Evolutionary conservation across 2,113 vertebrate species (phyloP).

Genomic region (Oceanodroma tethys): DNA sequence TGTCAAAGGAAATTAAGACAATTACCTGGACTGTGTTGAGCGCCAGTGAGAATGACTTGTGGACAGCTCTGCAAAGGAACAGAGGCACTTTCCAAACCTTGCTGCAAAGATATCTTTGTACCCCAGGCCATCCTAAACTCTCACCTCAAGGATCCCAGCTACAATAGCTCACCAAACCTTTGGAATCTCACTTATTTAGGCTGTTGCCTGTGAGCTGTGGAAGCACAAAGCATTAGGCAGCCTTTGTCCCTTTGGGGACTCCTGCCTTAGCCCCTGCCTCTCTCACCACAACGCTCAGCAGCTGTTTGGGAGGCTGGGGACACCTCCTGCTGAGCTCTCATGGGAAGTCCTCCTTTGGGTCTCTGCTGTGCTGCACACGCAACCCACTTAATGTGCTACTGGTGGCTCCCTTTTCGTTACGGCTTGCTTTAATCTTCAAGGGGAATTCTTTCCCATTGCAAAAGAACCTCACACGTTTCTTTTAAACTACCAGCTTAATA

Average conservation of each 20-base stretch:
- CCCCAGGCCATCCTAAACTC: neutral
- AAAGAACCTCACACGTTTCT: neutral
- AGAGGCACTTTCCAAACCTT: neutral
- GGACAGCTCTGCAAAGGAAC: neutral
- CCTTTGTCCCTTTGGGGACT: neutral
- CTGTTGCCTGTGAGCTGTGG: neutral
- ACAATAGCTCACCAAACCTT: neutral
- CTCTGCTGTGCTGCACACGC: neutral
- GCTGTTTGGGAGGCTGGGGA: neutral
- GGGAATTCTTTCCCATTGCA: neutral
- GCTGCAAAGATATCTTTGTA: neutral
- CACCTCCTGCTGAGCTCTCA: neutral
- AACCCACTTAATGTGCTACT: neutral
- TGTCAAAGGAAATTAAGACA: conserved; percentile 4
- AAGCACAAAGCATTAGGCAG: neutral
- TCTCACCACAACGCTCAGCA: neutral
- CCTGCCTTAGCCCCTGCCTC: neutral
- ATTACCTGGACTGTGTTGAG: neutral
- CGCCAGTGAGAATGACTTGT: neutral
- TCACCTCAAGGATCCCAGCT: neutral
- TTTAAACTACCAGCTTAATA: neutral
- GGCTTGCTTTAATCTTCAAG: neutral
- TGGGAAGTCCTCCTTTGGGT: neutral
- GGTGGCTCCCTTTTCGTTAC: neutral
- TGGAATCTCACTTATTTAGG: neutral